Conservation (phyloP, 2,888 invertebrate species). For the Onchidella celtica region DNA sequence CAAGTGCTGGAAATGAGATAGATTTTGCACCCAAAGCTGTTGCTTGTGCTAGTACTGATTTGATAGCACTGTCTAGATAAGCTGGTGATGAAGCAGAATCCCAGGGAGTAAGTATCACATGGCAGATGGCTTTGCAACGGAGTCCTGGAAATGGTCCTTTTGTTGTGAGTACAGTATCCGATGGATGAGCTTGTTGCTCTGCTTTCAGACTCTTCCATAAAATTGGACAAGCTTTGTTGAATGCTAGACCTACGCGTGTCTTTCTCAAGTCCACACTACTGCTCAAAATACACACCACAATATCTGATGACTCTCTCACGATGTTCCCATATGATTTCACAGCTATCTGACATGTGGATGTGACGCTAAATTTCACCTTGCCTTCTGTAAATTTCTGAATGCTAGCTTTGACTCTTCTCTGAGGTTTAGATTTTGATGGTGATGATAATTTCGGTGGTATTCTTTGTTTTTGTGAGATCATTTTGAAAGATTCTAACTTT, state of each 20-base stretch:
- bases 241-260: conserved; percentile 42
- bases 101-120: conserved; percentile 25
- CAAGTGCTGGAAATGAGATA: conserved; percentile 35
- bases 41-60: background rate
- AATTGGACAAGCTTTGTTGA: conserved; percentile 27
- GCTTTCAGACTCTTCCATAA: background rate
- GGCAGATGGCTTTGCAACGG: conserved; percentile 27
- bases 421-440: background rate
- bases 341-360: conserved; percentile 14
- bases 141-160: background rate
- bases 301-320: conserved; percentile 29
- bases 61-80: background rate
- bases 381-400: background rate
- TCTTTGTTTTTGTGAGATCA: background rate
- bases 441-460: background rate
- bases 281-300: conserved; percentile 39
- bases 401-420: background rate
- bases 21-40: background rate
- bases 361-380: background rate
- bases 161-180: conserved; percentile 6
- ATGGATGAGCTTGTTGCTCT: background rate
- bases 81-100: background rate
- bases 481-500: background rate
- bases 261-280: conserved; percentile 37
- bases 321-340: conserved; percentile 39